Base-by-base conservation (phyloP, 1,140 invertebrate genomes). In the Magallana angulata region DNA sequence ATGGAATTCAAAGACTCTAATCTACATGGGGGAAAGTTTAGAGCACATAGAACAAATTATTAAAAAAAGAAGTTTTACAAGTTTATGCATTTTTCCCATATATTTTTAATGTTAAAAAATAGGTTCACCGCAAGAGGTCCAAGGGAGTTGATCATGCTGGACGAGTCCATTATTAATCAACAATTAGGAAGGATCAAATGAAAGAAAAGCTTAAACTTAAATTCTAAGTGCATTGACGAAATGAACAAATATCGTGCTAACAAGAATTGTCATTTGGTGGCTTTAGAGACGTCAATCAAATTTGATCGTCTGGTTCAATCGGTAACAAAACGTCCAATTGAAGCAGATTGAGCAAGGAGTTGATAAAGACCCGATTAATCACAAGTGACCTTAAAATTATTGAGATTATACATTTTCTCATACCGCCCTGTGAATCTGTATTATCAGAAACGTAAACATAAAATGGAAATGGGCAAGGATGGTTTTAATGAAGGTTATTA, bases 221-320 rank as follows among this genome's bases (percentile, higher is more conserved):
- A 30, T 76, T 30, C 24, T 36, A 30, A 76, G 68, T 76, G 68
- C 24, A 11, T 76, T 76, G 68, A 76, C 68, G 68, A 76, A 30
- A 76, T 76, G 68, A 76, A 76, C 68, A 76, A 76, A 76, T 76
- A 76, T 76, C 68, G 68, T 76, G 68, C 18, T 76, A 76, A 76
- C 68, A 76, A 36, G 68, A 30, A 76, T 76, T 76, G 68, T 76
- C 68, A 76, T 76, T 76, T 12, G 24, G 68, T 30, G 24, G 68
- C 68, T 76, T 76, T 76, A 30, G 24, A 76, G 68, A 76, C 36
- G 68, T 76, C 68, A 76, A 76, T 76, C 68, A 76, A 76, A 30
- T 76, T 76, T 30, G 68, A 76, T 76, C 68, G 68, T 76, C 68
- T 76, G 18, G 68, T 76, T 30, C 68, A 76, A 76, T 36, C 24